phyloP scores from a whole-genome alignment of 2,888 invertebrate species.

The Ariolimax columbianus region DNA sequence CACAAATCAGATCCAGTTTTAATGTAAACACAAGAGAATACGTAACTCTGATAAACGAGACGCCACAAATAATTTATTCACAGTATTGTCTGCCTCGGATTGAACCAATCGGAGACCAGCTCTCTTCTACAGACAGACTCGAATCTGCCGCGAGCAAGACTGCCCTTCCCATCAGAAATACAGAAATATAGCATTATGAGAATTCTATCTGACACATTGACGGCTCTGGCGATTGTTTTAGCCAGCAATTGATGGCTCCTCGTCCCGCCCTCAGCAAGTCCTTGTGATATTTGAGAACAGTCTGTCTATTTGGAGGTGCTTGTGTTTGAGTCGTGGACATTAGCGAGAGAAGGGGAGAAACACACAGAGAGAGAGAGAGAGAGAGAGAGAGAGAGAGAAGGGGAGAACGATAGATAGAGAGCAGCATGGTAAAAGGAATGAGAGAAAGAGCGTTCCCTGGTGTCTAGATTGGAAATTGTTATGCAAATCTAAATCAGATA shows the following conservation, averaged over 20 bases:
- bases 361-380: too few relatives aligned
- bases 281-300: neutral
- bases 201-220: slow-evolving; percentile 42
- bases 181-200: slow-evolving; percentile 40
- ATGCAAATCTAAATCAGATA: slow-evolving; percentile 32
- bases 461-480: neutral
- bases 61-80: slow-evolving; percentile 9
- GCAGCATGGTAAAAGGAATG: too few relatives aligned
- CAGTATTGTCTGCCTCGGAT: slow-evolving; percentile 1
- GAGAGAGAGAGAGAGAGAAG: too few relatives aligned
- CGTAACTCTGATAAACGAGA: neutral
- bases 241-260: slow-evolving; percentile 22
- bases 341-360: neutral
- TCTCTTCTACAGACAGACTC: neutral
- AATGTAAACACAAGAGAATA: neutral
- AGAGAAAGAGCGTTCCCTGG: neutral
- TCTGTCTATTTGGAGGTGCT: neutral
- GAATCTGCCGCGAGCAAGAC: neutral
- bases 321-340: neutral
- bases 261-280: slow-evolving; percentile 11
- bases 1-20: neutral
- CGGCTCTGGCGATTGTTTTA: slow-evolving; percentile 34
- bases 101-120: neutral
- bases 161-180: slow-evolving; percentile 25
- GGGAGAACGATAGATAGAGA: too few relatives aligned